These are phyloP conservation scores for Bubo scandiacus DNA, from an alignment of 2,113 vertebrate species.

Conservation along the genomic window DNA sequence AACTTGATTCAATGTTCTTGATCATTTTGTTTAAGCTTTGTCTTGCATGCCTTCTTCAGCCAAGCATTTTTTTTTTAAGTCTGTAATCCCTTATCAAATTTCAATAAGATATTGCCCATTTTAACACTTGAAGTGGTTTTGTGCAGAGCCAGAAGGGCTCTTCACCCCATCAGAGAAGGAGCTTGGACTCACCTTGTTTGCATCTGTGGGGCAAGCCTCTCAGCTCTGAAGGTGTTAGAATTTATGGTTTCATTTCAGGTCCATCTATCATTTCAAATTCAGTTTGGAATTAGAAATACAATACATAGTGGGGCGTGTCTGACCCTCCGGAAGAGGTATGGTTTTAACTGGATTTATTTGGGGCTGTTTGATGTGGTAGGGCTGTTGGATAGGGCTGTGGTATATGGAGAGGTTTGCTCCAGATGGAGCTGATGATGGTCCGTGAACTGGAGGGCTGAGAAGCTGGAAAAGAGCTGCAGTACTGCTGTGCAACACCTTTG, in stretches of 20 bases:
- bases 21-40: background rate
- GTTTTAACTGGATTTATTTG: background rate
- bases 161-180: background rate
- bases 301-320: accelerated
- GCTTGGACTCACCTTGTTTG: background rate
- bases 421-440: background rate
- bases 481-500: background rate
- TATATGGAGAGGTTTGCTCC: background rate
- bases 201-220: background rate
- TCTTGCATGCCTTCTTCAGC: background rate
- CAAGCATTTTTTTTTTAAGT: background rate
- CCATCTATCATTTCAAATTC: background rate
- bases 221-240: background rate
- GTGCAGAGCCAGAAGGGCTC: background rate
- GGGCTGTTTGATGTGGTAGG: background rate
- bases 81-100: background rate
- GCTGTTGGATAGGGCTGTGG: background rate
- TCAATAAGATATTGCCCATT: accelerated
- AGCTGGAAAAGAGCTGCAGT: background rate
- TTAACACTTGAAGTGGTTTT: background rate
- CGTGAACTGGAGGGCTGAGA: background rate
- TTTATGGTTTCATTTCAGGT: background rate
- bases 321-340: background rate
- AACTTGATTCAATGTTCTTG: background rate
- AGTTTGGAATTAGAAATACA: background rate